These are phyloP conservation scores for Fulmarus glacialis DNA, from an alignment of 2,113 vertebrate genomes.

Conservation along the genomic window DNA sequence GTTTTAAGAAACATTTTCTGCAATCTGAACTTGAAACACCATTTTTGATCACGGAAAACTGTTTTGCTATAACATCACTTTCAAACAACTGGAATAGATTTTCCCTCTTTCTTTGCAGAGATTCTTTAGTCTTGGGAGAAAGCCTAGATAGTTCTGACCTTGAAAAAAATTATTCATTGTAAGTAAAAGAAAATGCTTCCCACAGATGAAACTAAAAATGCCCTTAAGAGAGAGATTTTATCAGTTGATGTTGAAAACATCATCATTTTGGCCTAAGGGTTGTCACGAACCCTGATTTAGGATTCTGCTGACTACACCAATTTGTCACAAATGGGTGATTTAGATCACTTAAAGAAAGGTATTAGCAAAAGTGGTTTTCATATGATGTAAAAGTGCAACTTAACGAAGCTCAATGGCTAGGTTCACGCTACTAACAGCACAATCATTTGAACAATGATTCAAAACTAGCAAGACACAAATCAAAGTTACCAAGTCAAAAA, in stretches of 20 bases:
- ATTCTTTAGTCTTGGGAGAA: background rate
- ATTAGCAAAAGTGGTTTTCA: too few species aligned
- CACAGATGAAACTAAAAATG: background rate
- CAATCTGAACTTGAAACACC: background rate
- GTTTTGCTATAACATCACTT: background rate
- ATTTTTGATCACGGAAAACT: background rate
- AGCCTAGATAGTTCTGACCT: background rate
- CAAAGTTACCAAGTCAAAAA: too few species aligned
- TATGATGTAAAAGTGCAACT: too few species aligned
- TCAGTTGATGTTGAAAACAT: background rate
- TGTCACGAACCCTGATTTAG: too few species aligned
- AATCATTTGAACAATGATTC: too few species aligned
- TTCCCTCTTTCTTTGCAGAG: background rate
- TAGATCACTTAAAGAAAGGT: too few species aligned
- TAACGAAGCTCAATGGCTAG: too few species aligned
- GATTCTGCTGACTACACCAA: too few species aligned
- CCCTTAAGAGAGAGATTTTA: background rate
- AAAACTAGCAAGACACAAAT: too few species aligned
- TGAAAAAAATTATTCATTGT: background rate
- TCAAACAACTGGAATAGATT: background rate
- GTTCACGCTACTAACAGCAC: too few species aligned
- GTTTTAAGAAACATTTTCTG: background rate
- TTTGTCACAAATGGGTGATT: too few species aligned
- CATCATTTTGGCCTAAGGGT: background rate
- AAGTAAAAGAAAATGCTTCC: background rate